phyloP scores from a whole-genome alignment of 92 coral and sea anemone genomes.

The Plumapathes pennacea region DNA sequence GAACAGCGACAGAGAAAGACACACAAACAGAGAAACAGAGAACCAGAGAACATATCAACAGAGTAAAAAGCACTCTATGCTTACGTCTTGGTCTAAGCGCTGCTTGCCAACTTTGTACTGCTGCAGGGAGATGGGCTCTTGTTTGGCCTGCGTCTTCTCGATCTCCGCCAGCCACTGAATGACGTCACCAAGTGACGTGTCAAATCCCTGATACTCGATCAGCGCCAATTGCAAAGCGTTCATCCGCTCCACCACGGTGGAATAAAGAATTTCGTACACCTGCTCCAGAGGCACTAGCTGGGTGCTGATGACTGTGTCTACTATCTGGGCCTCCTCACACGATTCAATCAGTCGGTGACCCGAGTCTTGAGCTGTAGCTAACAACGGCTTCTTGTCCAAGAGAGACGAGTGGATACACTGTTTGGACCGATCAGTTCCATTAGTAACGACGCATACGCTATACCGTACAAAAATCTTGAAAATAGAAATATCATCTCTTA shows the following conservation, averaged over 20 bases:
- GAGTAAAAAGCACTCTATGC: too few relatives aligned
- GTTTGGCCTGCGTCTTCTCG: constrained; percentile 73
- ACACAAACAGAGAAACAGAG: background rate
- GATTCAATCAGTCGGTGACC: constrained; percentile 76
- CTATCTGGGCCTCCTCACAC: constrained; percentile 48
- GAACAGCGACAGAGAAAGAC: too few relatives aligned
- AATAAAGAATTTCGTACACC: constrained; percentile 78
- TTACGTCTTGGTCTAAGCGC: constrained; percentile 79
- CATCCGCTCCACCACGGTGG: constrained; percentile 75
- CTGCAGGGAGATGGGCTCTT: constrained; percentile 75
- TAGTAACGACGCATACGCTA: too few relatives aligned
- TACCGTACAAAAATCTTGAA: too few relatives aligned
- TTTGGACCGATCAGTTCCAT: too few relatives aligned
- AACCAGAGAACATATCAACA: too few relatives aligned
- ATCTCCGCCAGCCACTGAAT: constrained; percentile 82
- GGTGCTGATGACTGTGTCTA: constrained; percentile 66
- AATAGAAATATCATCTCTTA: too few relatives aligned
- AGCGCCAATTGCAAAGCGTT: constrained; percentile 71
- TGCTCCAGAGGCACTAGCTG: constrained; percentile 83
- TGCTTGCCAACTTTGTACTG: constrained; percentile 64
- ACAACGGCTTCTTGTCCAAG: constrained; percentile 67
- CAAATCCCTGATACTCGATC: constrained; percentile 83
- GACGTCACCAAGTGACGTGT: constrained; percentile 74
- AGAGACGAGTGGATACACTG: constrained; percentile 55
- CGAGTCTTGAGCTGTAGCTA: constrained; percentile 75